Percentiles rank a stretch among this genome's conserved stretches.
phyloP scores from a whole-genome alignment of 2,113 vertebrate genomes.

The Recurvirostra avosetta region DNA sequence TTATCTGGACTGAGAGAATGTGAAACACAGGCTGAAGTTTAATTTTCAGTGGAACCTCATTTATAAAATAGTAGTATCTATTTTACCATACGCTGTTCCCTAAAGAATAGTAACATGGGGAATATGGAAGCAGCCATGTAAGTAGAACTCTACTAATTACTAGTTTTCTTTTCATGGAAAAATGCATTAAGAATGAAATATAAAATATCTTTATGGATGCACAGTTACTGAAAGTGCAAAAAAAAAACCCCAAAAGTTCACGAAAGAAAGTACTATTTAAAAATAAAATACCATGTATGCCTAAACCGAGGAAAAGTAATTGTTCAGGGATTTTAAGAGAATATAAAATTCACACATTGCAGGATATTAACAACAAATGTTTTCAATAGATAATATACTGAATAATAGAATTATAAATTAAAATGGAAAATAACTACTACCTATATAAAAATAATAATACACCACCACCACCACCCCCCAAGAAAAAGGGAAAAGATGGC shows the following conservation, averaged over 20 bases:
- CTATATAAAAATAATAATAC: not conserved
- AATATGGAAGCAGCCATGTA: not conserved
- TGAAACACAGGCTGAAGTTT: not conserved
- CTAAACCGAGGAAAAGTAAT: not conserved
- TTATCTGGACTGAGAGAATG: not conserved
- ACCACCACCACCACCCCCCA: too few species aligned
- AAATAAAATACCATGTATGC: not conserved
- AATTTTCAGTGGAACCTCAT: not conserved
- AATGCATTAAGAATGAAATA: not conserved
- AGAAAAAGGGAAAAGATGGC: not conserved
- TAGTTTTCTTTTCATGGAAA: constrained; percentile 3
- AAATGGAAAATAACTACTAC: not conserved
- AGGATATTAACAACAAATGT: not conserved
- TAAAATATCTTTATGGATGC: not conserved
- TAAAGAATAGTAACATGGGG: not conserved
- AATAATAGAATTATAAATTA: not conserved
- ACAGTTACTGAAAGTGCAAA: not conserved
- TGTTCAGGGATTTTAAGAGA: not conserved
- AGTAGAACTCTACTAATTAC: constrained; percentile 16
- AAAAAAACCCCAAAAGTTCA: not conserved
- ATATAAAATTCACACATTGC: not conserved
- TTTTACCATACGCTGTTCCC: not conserved
- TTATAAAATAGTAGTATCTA: not conserved
- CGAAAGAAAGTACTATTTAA: not conserved
- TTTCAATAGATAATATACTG: not conserved